These are phyloP conservation scores for Microctonus hyperodae DNA, from an alignment of 2,888 invertebrate species.

Conservation along the genomic window DNA sequence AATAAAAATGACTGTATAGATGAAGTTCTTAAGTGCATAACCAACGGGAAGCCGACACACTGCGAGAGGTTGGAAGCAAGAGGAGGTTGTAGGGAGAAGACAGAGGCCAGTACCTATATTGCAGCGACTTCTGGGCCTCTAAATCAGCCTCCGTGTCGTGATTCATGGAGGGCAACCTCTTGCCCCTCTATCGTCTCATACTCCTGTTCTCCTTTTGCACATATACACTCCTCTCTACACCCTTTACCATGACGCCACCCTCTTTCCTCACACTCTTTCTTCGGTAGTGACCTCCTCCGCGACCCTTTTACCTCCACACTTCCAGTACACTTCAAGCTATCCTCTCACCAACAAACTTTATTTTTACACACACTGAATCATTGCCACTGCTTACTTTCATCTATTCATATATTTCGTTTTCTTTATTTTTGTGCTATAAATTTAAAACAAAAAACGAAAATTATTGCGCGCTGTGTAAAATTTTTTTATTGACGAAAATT, in stretches of 20 bases:
- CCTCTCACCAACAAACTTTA: conserved; percentile 17
- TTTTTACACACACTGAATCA: conserved; percentile 8
- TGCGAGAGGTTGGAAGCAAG: conserved; percentile 47
- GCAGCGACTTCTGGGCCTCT: conserved; percentile 60
- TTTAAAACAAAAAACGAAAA: background rate
- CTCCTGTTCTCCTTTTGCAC: conserved; percentile 36
- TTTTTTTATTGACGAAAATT: background rate
- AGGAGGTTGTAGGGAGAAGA: conserved; percentile 40
- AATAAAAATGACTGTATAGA: background rate
- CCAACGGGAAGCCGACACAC: conserved; percentile 41
- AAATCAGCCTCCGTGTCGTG: conserved; percentile 63
- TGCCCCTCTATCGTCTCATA: conserved; percentile 41
- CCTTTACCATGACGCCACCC: conserved; percentile 30
- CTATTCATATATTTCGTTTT: background rate
- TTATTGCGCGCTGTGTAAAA: background rate
- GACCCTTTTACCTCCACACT: conserved; percentile 56
- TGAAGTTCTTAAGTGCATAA: conserved; percentile 36
- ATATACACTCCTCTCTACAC: conserved; percentile 30
- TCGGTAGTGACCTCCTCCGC: conserved; percentile 57
- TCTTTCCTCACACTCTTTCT: conserved; percentile 46
- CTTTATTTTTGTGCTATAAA: background rate
- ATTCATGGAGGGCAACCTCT: conserved; percentile 63
- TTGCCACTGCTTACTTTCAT: conserved; percentile 5
- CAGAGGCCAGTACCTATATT: conserved; percentile 49
- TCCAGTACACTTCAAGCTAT: conserved; percentile 40